Evolutionary conservation across 2,113 vertebrate species (phyloP).

Genomic region (Nicator chloris): DNA sequence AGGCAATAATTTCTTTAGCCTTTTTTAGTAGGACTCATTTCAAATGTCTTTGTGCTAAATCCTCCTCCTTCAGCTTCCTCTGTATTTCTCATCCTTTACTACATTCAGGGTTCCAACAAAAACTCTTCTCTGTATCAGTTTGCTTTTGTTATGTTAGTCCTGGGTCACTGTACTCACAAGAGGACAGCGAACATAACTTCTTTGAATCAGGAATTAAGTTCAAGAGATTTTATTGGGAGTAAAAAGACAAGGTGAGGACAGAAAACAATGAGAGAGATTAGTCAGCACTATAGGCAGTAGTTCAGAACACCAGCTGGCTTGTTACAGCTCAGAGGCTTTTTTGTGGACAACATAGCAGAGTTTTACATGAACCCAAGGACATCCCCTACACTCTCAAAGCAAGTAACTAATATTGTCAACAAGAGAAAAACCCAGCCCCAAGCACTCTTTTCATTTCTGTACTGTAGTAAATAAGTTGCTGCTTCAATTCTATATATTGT

Average conservation of each 20-base stretch:
- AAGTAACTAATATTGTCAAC: not conserved
- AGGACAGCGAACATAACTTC: not conserved
- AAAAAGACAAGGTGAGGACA: not conserved
- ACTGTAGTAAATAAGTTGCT: too few species aligned
- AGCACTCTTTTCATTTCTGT: not conserved
- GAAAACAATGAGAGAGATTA: not conserved
- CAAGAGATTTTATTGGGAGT: not conserved
- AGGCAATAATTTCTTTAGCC: not conserved
- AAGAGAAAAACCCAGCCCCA: not conserved
- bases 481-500: too few species aligned
- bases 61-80: not conserved
- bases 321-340: not conserved
- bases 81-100: not conserved
- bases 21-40: slow-evolving; percentile 4
- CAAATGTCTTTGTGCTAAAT: not conserved
- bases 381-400: not conserved
- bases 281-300: not conserved
- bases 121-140: not conserved
- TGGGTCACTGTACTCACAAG: not conserved
- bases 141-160: not conserved
- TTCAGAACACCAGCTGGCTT: not conserved
- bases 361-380: not conserved
- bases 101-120: not conserved
- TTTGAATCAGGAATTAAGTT: not conserved
- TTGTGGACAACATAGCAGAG: not conserved